A percentile compares a stretch with the other conserved stretches of the same genome.
phyloP scores from a whole-genome alignment of 1,140 invertebrate genomes.

The Drosophila sproati region DNA sequence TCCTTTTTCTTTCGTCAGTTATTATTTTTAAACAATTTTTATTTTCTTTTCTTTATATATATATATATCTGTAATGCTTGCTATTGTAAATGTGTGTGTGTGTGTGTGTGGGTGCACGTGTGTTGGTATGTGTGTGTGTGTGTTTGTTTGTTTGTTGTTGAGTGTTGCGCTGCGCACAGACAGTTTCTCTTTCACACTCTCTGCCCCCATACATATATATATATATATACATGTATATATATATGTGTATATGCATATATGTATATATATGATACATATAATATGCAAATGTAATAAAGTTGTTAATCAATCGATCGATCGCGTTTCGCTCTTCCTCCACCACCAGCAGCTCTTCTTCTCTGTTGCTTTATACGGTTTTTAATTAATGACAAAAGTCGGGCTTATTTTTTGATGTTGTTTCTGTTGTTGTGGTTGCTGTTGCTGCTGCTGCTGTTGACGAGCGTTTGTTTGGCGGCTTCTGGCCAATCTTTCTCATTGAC shows the following conservation, averaged over 20 bases:
- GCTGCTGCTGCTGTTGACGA: constrained; percentile 38
- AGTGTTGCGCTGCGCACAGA: constrained; percentile 75
- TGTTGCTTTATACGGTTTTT: constrained; percentile 37
- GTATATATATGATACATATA: constrained; percentile 52
- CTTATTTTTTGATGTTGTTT: constrained; percentile 45
- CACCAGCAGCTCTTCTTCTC: constrained; percentile 21
- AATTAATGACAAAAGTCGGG: constrained; percentile 29
- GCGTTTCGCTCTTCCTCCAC: constrained; percentile 22
- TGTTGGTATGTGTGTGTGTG: constrained; percentile 36
- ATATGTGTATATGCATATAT: constrained; percentile 53
- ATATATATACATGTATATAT: constrained; percentile 43
- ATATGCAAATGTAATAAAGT: constrained; percentile 63
- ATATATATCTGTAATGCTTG: constrained; percentile 51
- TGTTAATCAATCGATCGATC: constrained; percentile 57
- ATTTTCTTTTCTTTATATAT: constrained; percentile 24
- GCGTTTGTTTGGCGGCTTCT: constrained; percentile 28
- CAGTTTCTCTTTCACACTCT: constrained; percentile 80
- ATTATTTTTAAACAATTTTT: constrained; percentile 59
- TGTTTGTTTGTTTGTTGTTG: constrained; percentile 21
- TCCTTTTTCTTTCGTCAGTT: constrained; percentile 11
- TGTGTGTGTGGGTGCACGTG: constrained; percentile 25
- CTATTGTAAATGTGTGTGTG: constrained; percentile 49
- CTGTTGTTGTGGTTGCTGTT: constrained; percentile 29
- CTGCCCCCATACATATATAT: constrained; percentile 66
- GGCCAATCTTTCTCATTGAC: constrained; percentile 72